Conservation (phyloP, 2,888 invertebrate species). For the Synergus gifuensis region DNA sequence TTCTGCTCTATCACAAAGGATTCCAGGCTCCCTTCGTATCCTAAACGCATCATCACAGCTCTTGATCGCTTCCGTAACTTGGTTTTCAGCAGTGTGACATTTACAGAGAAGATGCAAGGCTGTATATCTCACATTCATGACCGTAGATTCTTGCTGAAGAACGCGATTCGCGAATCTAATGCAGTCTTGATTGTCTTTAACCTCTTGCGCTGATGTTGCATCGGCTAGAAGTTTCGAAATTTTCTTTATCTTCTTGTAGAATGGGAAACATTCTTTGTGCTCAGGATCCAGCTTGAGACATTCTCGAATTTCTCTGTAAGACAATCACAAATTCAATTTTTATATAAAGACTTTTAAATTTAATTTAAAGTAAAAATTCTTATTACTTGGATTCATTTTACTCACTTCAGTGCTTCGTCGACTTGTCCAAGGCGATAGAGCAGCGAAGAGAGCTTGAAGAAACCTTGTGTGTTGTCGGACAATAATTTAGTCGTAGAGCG, state of each 20-base stretch:
- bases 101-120: conserved; percentile 89
- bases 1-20: conserved; percentile 95
- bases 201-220: conserved; percentile 82
- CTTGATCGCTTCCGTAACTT: conserved; percentile 85
- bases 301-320: conserved; percentile 91
- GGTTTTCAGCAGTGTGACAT: conserved; percentile 87
- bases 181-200: conserved; percentile 84
- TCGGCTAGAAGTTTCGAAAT: conserved; percentile 88
- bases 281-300: conserved; percentile 98
- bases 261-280: conserved; percentile 96
- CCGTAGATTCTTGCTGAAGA: conserved; percentile 85
- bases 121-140: conserved; percentile 85
- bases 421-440: conserved; percentile 96
- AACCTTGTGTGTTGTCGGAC: conserved; percentile 94
- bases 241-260: conserved; percentile 97
- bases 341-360: background rate
- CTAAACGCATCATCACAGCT: conserved; percentile 90
- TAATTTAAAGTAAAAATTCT: conserved; percentile 24
- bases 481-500: conserved; percentile 93
- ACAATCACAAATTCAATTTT: conserved; percentile 33
- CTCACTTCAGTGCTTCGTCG: conserved; percentile 90
- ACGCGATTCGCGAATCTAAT: conserved; percentile 84
- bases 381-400: conserved; percentile 44
- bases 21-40: conserved; percentile 85
- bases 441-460: conserved; percentile 88